Evolutionary conservation across 1,140 invertebrate species (phyloP), one percentile per base, ranked within the genome.

Genomic region (Dendroctonus valens): DNA sequence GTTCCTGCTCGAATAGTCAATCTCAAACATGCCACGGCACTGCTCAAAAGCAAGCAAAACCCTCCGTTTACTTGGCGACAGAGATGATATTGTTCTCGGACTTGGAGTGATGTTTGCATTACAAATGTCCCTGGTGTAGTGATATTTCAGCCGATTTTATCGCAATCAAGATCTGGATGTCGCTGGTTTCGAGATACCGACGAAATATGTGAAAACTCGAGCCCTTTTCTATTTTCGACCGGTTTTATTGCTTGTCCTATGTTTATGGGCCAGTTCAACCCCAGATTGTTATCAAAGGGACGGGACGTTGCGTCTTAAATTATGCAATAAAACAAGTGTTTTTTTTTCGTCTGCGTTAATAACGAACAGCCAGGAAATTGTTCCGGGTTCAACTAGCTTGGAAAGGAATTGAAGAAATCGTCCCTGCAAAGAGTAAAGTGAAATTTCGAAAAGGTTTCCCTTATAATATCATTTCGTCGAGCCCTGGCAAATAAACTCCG

Each of bases 11-110:
- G 26, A 26, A 26, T 26, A 26, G 26, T 26, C 26, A 26, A 26
- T 26, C 26, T 26, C 26, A 26, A 26, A 26, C 26, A 26, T 26
- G 26, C 26, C 26, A 26, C 26, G 26, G 26, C 26, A 26, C 26
- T 26, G 26, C 3, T 26, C 26, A 1, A 26, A 26, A 26, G 26
- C 26, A 26, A 26, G 26, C 26, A 26, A 26, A 26, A 26, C 14
- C 44, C 39, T 46, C 44, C 38, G 48, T 59, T 59, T 59, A 15
- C 42, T 59, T 38, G 59, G 59, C 37, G 59, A 61, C 59, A 61
- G 41, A 61, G 59, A 61, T 61, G 59, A 61, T 37, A 61, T 61
- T 61, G 59, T 61, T 50, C 48, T 61, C 44, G 59, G 59, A 50
- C 39, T 40, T 52, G 39, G 59, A 61, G 49, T 51, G 59, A 61